Base-by-base conservation (phyloP, 2,888 invertebrate species). In the Plemyria rubiginata region DNA sequence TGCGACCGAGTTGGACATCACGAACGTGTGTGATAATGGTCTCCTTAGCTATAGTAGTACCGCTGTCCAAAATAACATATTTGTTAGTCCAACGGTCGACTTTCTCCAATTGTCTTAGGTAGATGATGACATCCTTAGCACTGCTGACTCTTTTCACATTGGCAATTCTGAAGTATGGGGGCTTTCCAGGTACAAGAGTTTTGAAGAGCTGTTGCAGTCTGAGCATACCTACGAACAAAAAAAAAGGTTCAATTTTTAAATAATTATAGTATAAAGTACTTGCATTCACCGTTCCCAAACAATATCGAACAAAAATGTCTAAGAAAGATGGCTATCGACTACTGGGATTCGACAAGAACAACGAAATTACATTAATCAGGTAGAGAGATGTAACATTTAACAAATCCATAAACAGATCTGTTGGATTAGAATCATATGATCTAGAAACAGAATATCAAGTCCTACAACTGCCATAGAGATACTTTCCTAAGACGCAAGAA, bases 161-260 rank as follows among this genome's bases (percentile, higher is more conserved):
- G 75, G 96, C 95, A 72, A 98, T 96, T 86, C 96, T 96, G 88
- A 98, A 97, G 88, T 98, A 97, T 65, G 96, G 95, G 72, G 96
- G 95, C 80, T 95, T 96, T 43, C 97, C 96, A 3, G 97, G 97
- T 65, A 95, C 95, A 78, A 98, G 93, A 65, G 96, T 96, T 86
- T 98, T 97, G 88, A 98, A 98, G 78, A 99, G 95, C 87, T 98
- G 97, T 85, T 99, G 98, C 65, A 99, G 94, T 69, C 98, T 95
- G 70, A 98, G 94, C 60, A 99, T 92, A 73, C 98, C 99, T 99
- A 49, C 8, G 15, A 51, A 38, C 7, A 68, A 58, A 70, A 69
- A 57, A n/a, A n/a, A n/a, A n/a, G n/a, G n/a, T n/a, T n/a, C 32
- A 29, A 29, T 12, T 46, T 46, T 22, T 12, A n/a, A n/a, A n/a